Conservation (phyloP, 2,797 vertebrate genomes). For the Allobates femoralis region DNA sequence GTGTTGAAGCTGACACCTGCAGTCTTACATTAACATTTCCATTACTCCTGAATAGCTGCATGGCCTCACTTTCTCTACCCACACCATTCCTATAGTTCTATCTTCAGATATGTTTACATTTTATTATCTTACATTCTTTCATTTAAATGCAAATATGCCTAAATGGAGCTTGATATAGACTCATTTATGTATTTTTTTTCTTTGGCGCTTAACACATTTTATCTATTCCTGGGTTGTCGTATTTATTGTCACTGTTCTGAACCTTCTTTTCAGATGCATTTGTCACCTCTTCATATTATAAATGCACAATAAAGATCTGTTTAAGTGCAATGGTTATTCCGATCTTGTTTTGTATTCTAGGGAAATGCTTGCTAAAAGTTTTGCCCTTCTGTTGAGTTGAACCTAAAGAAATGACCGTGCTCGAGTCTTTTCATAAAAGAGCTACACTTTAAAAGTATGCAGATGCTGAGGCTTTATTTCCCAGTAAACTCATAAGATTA, state of each 20-base stretch:
- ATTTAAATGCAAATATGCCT: conserved; percentile 61
- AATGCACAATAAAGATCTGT: conserved; percentile 36
- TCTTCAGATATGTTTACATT: conserved; percentile 55
- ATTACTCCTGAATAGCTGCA: conserved; percentile 45
- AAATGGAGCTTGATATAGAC: conserved; percentile 22
- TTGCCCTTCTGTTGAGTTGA: conserved; percentile 53
- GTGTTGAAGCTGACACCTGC: conserved; percentile 48
- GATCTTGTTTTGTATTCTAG: conserved; percentile 55
- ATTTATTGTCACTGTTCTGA: conserved; percentile 52
- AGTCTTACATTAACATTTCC: conserved; percentile 50
- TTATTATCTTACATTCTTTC: conserved; percentile 47
- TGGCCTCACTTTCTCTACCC: conserved; percentile 24
- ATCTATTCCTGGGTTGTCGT: conserved; percentile 43
- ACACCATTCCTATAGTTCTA: conserved; percentile 46
- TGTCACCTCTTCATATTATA: conserved; percentile 25
- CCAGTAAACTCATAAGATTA: conserved; percentile 27
- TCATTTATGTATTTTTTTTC: conserved; percentile 35
- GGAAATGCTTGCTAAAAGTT: conserved; percentile 32
- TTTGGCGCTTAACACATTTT: conserved; percentile 46
- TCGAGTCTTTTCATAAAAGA: conserved; percentile 30
- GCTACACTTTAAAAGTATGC: conserved; percentile 11
- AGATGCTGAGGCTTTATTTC: conserved; percentile 36
- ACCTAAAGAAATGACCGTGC: conserved; percentile 41
- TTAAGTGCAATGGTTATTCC: conserved; percentile 47
- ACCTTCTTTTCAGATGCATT: conserved; percentile 39